Evolutionary conservation across 1,140 invertebrate genomes (phyloP).

Genomic region (Samia ricini): DNA sequence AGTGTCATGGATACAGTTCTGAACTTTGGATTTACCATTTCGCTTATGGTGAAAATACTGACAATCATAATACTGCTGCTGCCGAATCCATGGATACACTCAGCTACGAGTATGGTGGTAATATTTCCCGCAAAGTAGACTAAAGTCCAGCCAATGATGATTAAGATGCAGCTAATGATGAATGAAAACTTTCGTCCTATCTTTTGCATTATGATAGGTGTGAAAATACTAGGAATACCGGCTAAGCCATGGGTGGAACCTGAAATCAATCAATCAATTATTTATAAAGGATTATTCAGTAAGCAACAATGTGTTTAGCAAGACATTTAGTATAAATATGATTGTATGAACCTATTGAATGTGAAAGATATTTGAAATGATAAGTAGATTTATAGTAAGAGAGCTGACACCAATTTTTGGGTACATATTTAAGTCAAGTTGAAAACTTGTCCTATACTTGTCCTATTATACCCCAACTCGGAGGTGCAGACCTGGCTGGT

Average conservation of each 20-base stretch:
- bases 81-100: conserved; percentile 17
- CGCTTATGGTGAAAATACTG: conserved; percentile 6
- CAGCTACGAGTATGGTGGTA: conserved; percentile 3
- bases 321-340: no score
- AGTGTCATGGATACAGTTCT: conserved; percentile 2
- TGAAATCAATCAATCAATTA: no score
- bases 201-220: conserved; percentile 17
- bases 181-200: conserved; percentile 17
- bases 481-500: no score
- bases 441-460: no score
- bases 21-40: conserved; percentile 15
- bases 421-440: no score
- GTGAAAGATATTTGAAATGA: no score
- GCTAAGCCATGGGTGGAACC: conserved; percentile 20
- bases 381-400: no score
- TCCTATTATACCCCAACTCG: no score
- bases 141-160: conserved; percentile 14
- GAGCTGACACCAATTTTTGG: no score
- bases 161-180: conserved; percentile 8
- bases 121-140: background rate
- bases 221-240: conserved; percentile 11
- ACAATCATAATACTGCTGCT: conserved; percentile 13
- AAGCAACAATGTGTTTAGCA: no score
- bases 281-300: no score
- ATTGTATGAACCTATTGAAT: no score